Base-by-base conservation (phyloP, 2,888 invertebrate species). In the Stenotaenia linearis region DNA sequence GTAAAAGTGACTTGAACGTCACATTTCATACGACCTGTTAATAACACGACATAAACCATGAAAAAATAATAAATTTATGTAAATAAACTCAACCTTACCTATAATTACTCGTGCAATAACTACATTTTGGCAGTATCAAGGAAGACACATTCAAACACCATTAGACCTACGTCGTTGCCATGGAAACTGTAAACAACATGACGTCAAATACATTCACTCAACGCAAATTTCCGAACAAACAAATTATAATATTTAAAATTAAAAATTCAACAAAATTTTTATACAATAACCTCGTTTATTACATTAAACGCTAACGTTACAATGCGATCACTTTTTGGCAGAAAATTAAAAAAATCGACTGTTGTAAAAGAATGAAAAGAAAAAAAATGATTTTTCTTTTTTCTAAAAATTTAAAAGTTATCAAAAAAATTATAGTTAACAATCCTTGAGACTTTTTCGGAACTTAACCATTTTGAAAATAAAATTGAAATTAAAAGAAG, bases 241-340 rank as follows among this genome's bases (percentile, higher is more conserved):
- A n/a, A 45, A 45, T n/a, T n/a, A n/a, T n/a, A 45, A 45, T 18
- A 18, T n/a, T 5, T 1, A 3, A n/a, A 45, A 45, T 15, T 40
- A 6, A 15, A 40, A 15, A 12, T 40, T n/a, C 1, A 15, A 61
- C 12, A 61, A 61, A 45, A n/a, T 9, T 7, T 25, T 9, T 61
- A 61, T 61, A 61, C 61, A 61, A 61, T 61, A 61, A 61, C 61
- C 61, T 61, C 61, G 61, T 61, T 61, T 61, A 61, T 61, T 61
- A 61, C 61, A 61, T 61, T 61, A 61, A 25, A 61, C 61, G 61
- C 61, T 61, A 61, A 61, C 28, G 25, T 23, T 61, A 61, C 61
- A 25, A 61, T 25, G 61, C 61, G 61, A 61, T 61, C 28, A 28
- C 28, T 61, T 61, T 61, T 61, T 61, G 61, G 61, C 61, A 61